Percentiles rank a stretch among this genome's conserved stretches.
phyloP scores from a whole-genome alignment of 2,888 invertebrate genomes.

The Phalangium opilio region DNA sequence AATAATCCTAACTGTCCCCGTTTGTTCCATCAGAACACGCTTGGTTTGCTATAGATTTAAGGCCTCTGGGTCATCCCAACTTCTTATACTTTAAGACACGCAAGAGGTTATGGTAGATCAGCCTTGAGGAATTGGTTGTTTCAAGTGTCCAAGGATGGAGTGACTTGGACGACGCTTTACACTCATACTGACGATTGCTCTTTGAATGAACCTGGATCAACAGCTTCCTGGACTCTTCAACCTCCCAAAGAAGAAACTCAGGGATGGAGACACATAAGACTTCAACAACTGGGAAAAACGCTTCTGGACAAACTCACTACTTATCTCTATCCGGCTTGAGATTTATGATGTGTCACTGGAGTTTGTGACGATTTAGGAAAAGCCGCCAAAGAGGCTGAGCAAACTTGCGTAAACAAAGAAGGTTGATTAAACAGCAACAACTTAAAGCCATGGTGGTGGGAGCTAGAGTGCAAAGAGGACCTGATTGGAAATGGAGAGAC shows the following conservation, averaged over 20 bases:
- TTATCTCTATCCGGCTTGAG: conserved; percentile 90
- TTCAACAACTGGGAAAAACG: conserved; percentile 91
- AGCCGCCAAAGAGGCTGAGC: conserved; percentile 58
- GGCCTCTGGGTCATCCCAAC: conserved; percentile 78
- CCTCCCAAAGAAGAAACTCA: conserved; percentile 40
- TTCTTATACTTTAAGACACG: conserved; percentile 83
- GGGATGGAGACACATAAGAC: conserved; percentile 78
- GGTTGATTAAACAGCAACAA: conserved; percentile 18
- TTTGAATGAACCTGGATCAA: conserved; percentile 86
- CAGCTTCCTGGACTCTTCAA: conserved; percentile 70
- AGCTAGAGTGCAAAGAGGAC: conserved; percentile 69
- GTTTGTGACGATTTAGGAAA: conserved; percentile 63
- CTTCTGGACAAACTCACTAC: conserved; percentile 95
- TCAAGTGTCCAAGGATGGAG: conserved; percentile 84
- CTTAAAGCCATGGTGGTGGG: conserved; percentile 60
- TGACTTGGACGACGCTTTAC: conserved; percentile 73
- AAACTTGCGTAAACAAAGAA: conserved; percentile 51
- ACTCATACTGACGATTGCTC: conserved; percentile 81
- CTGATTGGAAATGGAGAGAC: conserved; percentile 91
- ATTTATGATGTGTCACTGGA: conserved; percentile 79
- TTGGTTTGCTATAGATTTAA: conserved; percentile 87
- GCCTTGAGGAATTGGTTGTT: conserved; percentile 92
- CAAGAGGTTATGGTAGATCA: conserved; percentile 75
- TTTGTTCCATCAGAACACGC: conserved; percentile 41
- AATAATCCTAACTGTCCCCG: too few relatives aligned